These are phyloP conservation scores for Erebia palarica DNA, from an alignment of 2,888 invertebrate species.

Conservation along the genomic window DNA sequence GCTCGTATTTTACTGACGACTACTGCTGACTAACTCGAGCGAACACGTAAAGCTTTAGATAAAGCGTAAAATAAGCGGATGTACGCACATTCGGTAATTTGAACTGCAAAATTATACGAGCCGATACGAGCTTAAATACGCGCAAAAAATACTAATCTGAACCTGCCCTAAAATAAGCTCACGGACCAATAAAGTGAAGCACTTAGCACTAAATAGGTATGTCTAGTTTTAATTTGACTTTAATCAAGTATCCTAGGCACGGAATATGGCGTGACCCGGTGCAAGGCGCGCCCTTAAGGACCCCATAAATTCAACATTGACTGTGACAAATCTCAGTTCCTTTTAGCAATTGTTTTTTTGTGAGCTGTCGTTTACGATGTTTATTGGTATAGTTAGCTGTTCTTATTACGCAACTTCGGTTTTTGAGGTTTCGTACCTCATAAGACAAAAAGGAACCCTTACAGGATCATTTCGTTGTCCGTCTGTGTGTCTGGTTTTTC, in stretches of 20 bases:
- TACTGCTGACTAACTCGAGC: too few relatives aligned
- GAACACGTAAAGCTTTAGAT: too few relatives aligned
- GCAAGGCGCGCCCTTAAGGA: constrained; percentile 41
- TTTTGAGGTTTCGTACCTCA: too few relatives aligned
- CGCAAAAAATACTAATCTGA: too few relatives aligned
- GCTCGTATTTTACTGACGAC: too few relatives aligned
- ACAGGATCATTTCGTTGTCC: too few relatives aligned
- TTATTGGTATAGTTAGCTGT: constrained; percentile 9
- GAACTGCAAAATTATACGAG: too few relatives aligned
- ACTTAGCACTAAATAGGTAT: constrained; percentile 2
- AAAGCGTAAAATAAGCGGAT: too few relatives aligned
- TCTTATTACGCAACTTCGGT: background rate
- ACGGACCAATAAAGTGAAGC: constrained; percentile 37
- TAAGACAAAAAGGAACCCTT: too few relatives aligned
- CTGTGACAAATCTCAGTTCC: constrained; percentile 41
- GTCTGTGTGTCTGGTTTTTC: too few relatives aligned
- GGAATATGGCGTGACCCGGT: constrained; percentile 64
- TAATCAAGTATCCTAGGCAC: constrained; percentile 63
- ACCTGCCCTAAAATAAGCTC: constrained; percentile 58
- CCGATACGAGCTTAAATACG: too few relatives aligned
- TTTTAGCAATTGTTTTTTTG: constrained; percentile 29
- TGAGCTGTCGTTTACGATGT: constrained; percentile 6
- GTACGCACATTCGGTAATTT: too few relatives aligned
- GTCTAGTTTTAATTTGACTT: constrained; percentile 55
- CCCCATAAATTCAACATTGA: constrained; percentile 40